These are phyloP conservation scores for Coryphaenoides rupestris DNA, from an alignment of 2,113 vertebrate species.

Conservation along the genomic window DNA sequence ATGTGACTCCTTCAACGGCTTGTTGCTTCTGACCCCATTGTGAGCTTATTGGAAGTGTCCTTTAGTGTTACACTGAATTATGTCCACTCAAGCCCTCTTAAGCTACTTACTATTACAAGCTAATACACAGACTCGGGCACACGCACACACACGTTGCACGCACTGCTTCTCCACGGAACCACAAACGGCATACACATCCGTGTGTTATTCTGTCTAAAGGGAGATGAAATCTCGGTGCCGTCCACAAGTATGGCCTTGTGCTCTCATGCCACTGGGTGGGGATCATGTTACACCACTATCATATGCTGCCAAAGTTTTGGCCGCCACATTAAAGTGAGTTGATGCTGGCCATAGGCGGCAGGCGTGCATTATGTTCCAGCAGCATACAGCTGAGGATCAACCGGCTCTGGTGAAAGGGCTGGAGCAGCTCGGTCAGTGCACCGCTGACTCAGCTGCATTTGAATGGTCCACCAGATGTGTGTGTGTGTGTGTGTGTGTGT, in stretches of 20 bases:
- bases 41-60: conserved; percentile 42
- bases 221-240: too few species aligned
- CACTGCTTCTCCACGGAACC: too few species aligned
- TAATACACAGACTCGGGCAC: too few species aligned
- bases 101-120: conserved; percentile 32
- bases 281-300: conserved; percentile 14
- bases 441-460: conserved; percentile 60
- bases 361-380: conserved; percentile 19
- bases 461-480: conserved; percentile 53
- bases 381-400: conserved; percentile 29
- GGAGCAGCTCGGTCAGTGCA: conserved; percentile 40
- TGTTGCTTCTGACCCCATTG: conserved; percentile 31
- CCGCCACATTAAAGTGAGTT: conserved; percentile 27
- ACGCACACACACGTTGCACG: too few species aligned
- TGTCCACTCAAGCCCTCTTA: conserved; percentile 49
- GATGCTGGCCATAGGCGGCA: conserved; percentile 20
- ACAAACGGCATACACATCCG: too few species aligned
- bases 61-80: conserved; percentile 39
- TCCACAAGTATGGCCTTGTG: conserved; percentile 3
- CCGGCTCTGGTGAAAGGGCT: conserved; percentile 37
- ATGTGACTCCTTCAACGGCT: conserved; percentile 30
- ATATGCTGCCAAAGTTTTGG: conserved; percentile 19
- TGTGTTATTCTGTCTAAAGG: too few species aligned
- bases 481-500: conserved; percentile 19
- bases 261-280: neutral